A percentile compares a stretch with the other conserved stretches of the same genome.
Conservation (phyloP, 2,797 vertebrate genomes). For the Onychomys arenicola region DNA sequence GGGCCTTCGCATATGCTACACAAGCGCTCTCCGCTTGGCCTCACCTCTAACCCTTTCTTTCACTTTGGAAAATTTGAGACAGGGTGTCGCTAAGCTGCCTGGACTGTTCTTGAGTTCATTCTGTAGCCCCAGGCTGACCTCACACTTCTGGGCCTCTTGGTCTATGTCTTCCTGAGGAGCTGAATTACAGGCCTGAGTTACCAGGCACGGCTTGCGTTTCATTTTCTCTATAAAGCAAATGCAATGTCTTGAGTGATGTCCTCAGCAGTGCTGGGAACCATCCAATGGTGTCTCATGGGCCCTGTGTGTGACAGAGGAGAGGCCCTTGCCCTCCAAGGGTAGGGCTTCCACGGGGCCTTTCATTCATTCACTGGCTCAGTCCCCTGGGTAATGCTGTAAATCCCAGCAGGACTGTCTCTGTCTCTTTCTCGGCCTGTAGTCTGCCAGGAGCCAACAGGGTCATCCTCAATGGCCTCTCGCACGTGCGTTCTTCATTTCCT, state of each 20-base stretch:
- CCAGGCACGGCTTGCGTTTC: no score
- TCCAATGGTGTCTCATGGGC: accelerated
- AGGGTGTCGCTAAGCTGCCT: background rate
- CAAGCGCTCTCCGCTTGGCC: background rate
- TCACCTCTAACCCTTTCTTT: background rate
- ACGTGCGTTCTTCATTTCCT: background rate
- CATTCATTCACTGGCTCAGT: background rate
- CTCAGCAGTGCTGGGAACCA: background rate
- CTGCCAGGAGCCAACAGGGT: background rate
- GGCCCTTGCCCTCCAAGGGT: no score
- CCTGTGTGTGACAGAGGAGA: background rate
- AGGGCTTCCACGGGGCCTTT: accelerated
- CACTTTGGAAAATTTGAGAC: background rate
- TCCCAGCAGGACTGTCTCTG: accelerated
- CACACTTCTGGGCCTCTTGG: background rate
- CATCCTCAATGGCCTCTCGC: accelerated
- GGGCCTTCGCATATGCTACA: background rate
- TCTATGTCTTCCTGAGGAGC: background rate
- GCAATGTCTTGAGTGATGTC: background rate
- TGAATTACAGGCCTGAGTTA: background rate
- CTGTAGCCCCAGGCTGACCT: background rate
- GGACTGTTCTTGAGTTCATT: background rate
- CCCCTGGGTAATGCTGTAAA: background rate
- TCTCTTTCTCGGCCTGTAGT: background rate
- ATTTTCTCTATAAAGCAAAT: background rate